These are phyloP conservation scores for Cepaea hortensis DNA, from an alignment of 2,888 invertebrate genomes.

Conservation along the genomic window DNA sequence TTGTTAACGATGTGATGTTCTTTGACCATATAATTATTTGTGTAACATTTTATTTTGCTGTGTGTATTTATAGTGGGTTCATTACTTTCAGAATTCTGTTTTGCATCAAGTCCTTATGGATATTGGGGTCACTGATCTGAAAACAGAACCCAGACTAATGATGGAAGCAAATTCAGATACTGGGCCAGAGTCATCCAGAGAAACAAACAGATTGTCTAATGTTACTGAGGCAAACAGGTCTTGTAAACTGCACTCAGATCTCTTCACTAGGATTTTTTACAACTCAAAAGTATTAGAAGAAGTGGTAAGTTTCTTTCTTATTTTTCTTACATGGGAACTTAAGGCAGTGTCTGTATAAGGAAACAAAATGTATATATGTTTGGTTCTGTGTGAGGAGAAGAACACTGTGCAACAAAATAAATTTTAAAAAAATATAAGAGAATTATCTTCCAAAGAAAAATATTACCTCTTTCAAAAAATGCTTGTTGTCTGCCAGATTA, in stretches of 20 bases:
- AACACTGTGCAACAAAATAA: too few relatives aligned
- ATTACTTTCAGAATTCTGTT: constrained; percentile 41
- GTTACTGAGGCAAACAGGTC: not conserved
- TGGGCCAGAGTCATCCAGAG: not conserved
- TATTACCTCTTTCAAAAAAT: too few relatives aligned
- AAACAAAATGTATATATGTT: not conserved
- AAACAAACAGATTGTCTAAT: not conserved
- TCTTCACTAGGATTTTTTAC: constrained; percentile 4
- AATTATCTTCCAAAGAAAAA: too few relatives aligned
- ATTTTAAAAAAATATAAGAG: too few relatives aligned
- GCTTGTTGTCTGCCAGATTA: too few relatives aligned
- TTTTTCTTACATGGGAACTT: not conserved
- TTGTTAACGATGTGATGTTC: not conserved
- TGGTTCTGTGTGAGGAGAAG: not conserved
- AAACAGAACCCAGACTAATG: constrained; percentile 24
- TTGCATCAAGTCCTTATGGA: constrained; percentile 28
- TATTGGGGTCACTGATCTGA: constrained; percentile 11
- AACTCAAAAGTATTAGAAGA: constrained; percentile 2
- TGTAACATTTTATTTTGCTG: not conserved
- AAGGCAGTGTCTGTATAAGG: not conserved
- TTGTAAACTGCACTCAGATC: not conserved
- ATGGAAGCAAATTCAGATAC: not conserved
- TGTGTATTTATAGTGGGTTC: not conserved
- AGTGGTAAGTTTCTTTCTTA: constrained; percentile 22
- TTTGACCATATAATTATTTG: not conserved